Percentiles rank a stretch among this genome's conserved stretches.
Conservation (phyloP, 2,888 invertebrate genomes). For the Torymus tubicola region DNA sequence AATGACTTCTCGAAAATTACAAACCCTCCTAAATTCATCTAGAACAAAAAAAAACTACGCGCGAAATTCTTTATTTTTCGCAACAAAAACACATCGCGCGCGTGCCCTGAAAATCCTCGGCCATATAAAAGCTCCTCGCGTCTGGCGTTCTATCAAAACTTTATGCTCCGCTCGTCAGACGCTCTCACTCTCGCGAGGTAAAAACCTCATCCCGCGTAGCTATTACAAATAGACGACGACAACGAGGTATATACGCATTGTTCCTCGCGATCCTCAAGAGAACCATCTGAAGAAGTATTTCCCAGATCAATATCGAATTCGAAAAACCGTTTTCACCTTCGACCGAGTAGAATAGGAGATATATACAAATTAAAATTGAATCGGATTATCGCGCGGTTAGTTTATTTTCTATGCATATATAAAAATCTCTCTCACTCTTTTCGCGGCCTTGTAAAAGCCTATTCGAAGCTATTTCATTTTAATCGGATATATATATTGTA, state of each 20-base stretch:
- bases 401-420: too few relatives aligned
- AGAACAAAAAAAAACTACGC: too few relatives aligned
- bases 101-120: neutral
- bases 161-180: slow-evolving; percentile 23
- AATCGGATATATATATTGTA: slow-evolving; percentile 16
- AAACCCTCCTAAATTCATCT: too few relatives aligned
- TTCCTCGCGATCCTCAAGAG: neutral
- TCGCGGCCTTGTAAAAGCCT: neutral
- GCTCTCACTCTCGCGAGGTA: neutral
- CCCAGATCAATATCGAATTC: neutral
- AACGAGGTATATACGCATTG: slow-evolving; percentile 10
- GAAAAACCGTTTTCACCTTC: neutral
- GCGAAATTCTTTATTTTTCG: too few relatives aligned
- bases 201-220: slow-evolving; percentile 11
- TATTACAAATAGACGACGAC: slow-evolving; percentile 27
- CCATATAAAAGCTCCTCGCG: neutral
- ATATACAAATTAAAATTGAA: too few relatives aligned
- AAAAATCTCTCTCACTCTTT: too few relatives aligned
- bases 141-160: slow-evolving; percentile 26
- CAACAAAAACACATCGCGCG: too few relatives aligned
- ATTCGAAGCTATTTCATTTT: slow-evolving; percentile 7
- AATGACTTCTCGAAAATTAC: too few relatives aligned
- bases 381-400: too few relatives aligned
- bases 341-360: too few relatives aligned
- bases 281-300: neutral